A percentile compares a stretch with the other conserved stretches of the same genome.
Evolutionary conservation across 2,113 vertebrate species (phyloP).

Genomic region (Grus americana): DNA sequence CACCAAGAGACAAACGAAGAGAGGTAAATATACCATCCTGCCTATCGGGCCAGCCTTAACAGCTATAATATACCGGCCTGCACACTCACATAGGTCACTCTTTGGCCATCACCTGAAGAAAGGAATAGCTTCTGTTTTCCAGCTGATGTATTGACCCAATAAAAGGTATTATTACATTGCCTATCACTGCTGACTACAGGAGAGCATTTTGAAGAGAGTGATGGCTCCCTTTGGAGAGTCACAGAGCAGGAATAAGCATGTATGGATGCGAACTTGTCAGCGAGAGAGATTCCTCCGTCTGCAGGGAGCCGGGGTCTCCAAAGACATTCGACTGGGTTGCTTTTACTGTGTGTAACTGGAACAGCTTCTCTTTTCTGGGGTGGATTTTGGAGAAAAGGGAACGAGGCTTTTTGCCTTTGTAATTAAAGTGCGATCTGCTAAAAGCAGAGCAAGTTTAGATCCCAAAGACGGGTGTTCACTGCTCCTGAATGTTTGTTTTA

Average conservation of each 20-base stretch:
- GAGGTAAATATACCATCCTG: conserved; percentile 16
- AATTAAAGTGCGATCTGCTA: no score
- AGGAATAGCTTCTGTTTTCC: conserved; percentile 63
- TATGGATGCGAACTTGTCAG: neutral
- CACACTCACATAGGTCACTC: conserved; percentile 21
- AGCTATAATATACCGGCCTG: conserved; percentile 7
- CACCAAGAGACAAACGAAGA: conserved; percentile 8
- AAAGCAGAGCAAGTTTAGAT: neutral
- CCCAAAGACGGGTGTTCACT: neutral
- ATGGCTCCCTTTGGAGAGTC: conserved; percentile 53
- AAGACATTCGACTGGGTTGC: neutral
- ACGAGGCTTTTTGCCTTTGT: neutral
- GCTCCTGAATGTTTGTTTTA: neutral
- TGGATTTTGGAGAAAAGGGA: neutral
- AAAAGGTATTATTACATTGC: conserved; percentile 68
- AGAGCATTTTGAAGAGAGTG: conserved; percentile 47
- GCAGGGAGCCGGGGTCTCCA: neutral
- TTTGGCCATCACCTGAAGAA: conserved; percentile 41
- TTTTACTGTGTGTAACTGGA: neutral
- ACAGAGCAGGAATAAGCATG: neutral
- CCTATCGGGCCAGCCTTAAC: neutral
- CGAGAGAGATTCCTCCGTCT: neutral
- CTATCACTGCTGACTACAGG: conserved; percentile 55
- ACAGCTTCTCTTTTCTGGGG: neutral
- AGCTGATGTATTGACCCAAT: conserved; percentile 75